A percentile compares a stretch with the other conserved stretches of the same genome.
These are phyloP conservation scores for Vanacampus margaritifer DNA, from an alignment of 2,113 vertebrate species.

Conservation along the genomic window DNA sequence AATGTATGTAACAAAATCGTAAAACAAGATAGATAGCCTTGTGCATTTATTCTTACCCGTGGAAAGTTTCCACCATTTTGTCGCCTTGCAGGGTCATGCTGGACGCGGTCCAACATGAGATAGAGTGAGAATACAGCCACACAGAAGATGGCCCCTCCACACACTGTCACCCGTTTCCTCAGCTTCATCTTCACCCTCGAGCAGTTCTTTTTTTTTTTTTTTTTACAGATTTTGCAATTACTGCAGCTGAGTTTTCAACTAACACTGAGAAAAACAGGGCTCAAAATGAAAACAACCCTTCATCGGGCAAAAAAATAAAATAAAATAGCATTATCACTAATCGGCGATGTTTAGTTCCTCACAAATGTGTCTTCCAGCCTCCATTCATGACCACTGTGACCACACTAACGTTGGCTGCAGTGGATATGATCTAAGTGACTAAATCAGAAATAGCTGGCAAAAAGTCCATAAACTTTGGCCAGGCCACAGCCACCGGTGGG, in stretches of 20 bases:
- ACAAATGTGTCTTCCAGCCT: slow-evolving; percentile 42
- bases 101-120: slow-evolving; percentile 97
- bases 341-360: slow-evolving; percentile 41
- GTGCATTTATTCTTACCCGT: slow-evolving; percentile 74
- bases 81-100: slow-evolving; percentile 86
- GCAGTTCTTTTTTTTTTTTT: too few species aligned
- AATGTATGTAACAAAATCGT: not conserved
- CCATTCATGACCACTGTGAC: slow-evolving; percentile 51
- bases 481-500: slow-evolving; percentile 58
- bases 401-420: slow-evolving; percentile 21
- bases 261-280: slow-evolving; percentile 26
- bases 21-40: not conserved
- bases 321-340: slow-evolving; percentile 3
- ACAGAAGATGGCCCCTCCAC: slow-evolving; percentile 95
- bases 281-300: slow-evolving; percentile 29
- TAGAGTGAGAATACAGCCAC: slow-evolving; percentile 98
- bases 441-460: slow-evolving; percentile 60
- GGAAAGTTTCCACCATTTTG: slow-evolving; percentile 92
- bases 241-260: slow-evolving; percentile 2
- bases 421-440: slow-evolving; percentile 25
- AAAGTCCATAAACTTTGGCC: slow-evolving; percentile 55
- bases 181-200: slow-evolving; percentile 84
- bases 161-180: slow-evolving; percentile 97
- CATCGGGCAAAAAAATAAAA: slow-evolving; percentile 14
- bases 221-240: slow-evolving; percentile 1